Percentiles rank a stretch among this genome's conserved stretches.
Conservation (phyloP, 2,113 vertebrate species). For the Eubucco bourcierii region DNA sequence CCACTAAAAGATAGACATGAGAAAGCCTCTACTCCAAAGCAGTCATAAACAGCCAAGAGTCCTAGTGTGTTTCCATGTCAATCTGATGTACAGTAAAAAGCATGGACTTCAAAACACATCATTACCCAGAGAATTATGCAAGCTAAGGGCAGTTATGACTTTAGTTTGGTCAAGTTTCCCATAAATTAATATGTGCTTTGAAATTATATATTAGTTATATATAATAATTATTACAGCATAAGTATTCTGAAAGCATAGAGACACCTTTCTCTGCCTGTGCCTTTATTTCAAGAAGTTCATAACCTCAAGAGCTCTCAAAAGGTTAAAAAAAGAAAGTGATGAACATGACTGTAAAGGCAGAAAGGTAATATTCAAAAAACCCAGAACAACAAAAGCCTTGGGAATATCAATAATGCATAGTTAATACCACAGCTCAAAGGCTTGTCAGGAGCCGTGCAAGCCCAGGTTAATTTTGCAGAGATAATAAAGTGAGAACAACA, state of each 20-base stretch:
- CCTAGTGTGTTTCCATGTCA: accelerated
- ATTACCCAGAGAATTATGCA: neutral
- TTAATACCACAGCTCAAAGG: neutral
- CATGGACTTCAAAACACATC: neutral
- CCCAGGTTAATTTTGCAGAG: neutral
- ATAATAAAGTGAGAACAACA: neutral
- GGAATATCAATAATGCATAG: neutral
- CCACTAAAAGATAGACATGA: neutral
- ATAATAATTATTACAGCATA: neutral
- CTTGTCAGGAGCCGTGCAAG: neutral
- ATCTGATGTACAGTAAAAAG: neutral
- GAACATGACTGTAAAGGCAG: neutral
- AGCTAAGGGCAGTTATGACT: neutral
- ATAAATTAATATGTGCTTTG: neutral
- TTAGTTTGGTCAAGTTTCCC: neutral
- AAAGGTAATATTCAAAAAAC: neutral
- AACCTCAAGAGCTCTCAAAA: neutral
- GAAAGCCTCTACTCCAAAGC: neutral
- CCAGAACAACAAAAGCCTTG: neutral
- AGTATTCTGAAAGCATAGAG: neutral
- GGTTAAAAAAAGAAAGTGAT: neutral
- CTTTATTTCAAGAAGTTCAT: neutral
- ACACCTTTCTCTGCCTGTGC: neutral
- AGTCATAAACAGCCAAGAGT: neutral
- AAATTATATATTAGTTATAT: neutral